Evolutionary conservation across 1,140 invertebrate species (phyloP), one percentile per base, ranked within the genome.

Genomic region (Drosophila ohnishii): DNA sequence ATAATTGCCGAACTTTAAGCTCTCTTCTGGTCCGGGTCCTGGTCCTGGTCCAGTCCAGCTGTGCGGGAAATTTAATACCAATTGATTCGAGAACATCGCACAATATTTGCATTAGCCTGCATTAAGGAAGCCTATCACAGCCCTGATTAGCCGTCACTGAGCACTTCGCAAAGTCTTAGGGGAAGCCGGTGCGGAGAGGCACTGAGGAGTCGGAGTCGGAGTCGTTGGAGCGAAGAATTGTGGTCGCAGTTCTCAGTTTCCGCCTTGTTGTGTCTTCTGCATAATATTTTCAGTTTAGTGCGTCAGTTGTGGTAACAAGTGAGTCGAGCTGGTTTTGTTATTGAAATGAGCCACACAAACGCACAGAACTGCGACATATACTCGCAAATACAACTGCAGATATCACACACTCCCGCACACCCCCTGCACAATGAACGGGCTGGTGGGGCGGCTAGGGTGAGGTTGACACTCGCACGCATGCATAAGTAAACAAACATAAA

Each of bases 401-500:
- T 67, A 55, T 71, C 47, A 51, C 48, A 28, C 22, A 7, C 58
- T 48, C 58, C 5, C 63, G 28, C 35, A 51, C 25, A 28, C 42
- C 13, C 40, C 42, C 40, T 35, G 45, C 51, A 66, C 30, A 25
- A 64, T 64, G 58, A 25, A 44, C 39, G 37, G 37, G 37, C 37
- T n/a, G 32, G 51, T 37, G 35, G 64, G 62, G 60, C 13, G 28
- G 40, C 40, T 39, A 45, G 57, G 70, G 48, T 37, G 65, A 19
- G 69, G 70, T 53, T 73, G 73, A 85, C 78, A 82, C 67, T 82
- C 78, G 79, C 82, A 86, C 83, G 83, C 82, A 86, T 86, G 82
- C 82, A 86, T 86, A 86, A 86, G 83, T 86, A 86, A 86, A 85
- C 82, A 86, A 85, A 85, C 82, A 85, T 85, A 85, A 86, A 85